Evolutionary conservation across 2,113 vertebrate species (phyloP).

Genomic region (Scomber scombrus): DNA sequence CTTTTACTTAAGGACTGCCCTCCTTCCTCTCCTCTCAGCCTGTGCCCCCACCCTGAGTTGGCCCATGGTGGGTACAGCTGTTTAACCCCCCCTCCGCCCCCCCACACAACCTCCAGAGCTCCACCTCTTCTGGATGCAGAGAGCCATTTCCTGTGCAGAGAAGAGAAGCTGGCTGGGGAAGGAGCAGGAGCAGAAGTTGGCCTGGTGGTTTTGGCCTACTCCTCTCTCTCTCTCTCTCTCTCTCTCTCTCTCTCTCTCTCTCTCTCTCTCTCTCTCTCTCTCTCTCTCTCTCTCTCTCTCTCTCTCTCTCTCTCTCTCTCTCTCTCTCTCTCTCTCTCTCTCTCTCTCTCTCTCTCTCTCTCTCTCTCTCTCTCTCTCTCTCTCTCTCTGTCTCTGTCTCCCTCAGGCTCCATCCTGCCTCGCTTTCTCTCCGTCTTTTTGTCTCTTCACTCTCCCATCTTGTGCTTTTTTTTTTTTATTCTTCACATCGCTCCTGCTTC

Average conservation of each 20-base stretch:
- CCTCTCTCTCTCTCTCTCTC: neutral
- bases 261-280: no score
- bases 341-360: neutral
- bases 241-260: no score
- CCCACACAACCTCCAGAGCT: neutral
- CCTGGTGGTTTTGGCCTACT: conserved; percentile 43
- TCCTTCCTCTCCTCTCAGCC: conserved; percentile 8
- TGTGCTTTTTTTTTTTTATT: neutral
- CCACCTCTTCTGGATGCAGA: conserved; percentile 65
- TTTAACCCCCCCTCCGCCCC: conserved; percentile 31
- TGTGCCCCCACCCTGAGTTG: conserved; percentile 21
- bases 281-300: no score
- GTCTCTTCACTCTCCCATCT: conserved; percentile 38
- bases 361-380: no score
- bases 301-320: no score
- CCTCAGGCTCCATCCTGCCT: conserved; percentile 43
- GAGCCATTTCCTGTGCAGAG: conserved; percentile 71
- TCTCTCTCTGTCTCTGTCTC: neutral
- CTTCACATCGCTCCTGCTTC: neutral
- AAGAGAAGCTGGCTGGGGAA: conserved; percentile 45
- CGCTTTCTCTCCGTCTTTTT: conserved; percentile 59
- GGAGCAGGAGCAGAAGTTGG: conserved; percentile 34
- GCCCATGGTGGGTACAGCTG: conserved; percentile 63
- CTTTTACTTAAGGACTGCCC: neutral
- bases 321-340: no score